A percentile compares a stretch with the other conserved stretches of the same genome.
phyloP scores from a whole-genome alignment of 92 coral and sea anemone species.

The Parazoanthus atlanticus region DNA sequence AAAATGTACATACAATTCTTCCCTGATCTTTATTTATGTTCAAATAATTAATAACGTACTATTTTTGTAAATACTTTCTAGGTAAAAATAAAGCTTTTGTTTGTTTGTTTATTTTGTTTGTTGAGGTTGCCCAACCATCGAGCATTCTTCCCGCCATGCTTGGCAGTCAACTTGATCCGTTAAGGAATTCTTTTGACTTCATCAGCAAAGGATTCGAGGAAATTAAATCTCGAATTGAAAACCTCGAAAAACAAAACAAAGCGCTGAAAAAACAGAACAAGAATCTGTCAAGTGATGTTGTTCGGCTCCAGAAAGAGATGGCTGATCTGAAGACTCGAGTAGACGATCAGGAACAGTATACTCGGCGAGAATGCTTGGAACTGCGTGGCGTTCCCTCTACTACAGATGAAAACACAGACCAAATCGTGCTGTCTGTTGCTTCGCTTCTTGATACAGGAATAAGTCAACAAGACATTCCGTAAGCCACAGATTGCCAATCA shows the following conservation, averaged over 20 bases:
- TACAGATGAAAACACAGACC: constrained; percentile 19
- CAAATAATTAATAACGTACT: too few species aligned
- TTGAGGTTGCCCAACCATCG: too few species aligned
- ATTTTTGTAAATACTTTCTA: too few species aligned
- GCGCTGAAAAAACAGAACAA: constrained; percentile 16
- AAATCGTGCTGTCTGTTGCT: constrained; percentile 30
- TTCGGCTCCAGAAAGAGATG: constrained; percentile 20
- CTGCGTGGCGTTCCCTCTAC: constrained; percentile 23
- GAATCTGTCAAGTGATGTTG: constrained; percentile 36
- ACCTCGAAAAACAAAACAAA: constrained; percentile 35
- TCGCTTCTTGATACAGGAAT: constrained; percentile 29
- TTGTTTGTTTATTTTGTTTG: too few species aligned
- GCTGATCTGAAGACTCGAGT: constrained; percentile 25
- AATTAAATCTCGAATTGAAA: constrained; percentile 13
- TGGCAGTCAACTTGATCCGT: constrained; percentile 27
- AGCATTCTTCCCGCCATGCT: constrained; percentile 35
- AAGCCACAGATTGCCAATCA: constrained; percentile 26
- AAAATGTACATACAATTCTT: too few species aligned
- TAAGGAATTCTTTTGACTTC: constrained; percentile 25
- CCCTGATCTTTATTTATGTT: too few species aligned
- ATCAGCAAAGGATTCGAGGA: constrained; percentile 26
- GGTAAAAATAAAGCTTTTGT: too few species aligned
- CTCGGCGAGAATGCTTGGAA: constrained; percentile 35
- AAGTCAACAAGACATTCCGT: constrained; percentile 28
- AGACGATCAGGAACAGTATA: constrained; percentile 27